Percentiles rank a stretch among this genome's conserved stretches.
These are phyloP conservation scores for Papilio dardanus DNA, from an alignment of 1,140 invertebrate genomes.

Conservation along the genomic window DNA sequence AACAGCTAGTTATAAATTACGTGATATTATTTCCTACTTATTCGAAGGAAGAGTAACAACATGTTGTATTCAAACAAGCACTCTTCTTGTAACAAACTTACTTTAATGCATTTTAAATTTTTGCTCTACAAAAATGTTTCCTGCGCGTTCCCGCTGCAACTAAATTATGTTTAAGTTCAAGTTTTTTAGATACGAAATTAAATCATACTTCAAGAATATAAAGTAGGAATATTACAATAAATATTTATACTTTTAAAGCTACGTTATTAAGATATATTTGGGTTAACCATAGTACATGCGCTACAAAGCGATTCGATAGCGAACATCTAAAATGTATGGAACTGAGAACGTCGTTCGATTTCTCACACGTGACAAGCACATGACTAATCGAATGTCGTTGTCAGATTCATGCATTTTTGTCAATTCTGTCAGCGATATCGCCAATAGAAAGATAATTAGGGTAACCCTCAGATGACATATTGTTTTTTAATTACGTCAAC, in stretches of 20 bases:
- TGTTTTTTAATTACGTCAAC: too few relatives aligned
- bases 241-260: neutral
- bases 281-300: too few relatives aligned
- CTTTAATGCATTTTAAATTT: slow-evolving; percentile 28
- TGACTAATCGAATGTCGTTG: too few relatives aligned
- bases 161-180: slow-evolving; percentile 16
- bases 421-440: too few relatives aligned
- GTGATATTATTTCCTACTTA: neutral
- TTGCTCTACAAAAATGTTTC: neutral
- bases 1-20: neutral
- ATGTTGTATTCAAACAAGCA: slow-evolving; percentile 4
- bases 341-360: too few relatives aligned
- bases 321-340: too few relatives aligned
- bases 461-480: too few relatives aligned
- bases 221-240: neutral
- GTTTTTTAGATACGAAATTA: slow-evolving; percentile 3
- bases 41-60: neutral
- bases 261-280: too few relatives aligned
- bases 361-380: too few relatives aligned
- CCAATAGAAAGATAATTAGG: too few relatives aligned
- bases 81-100: slow-evolving; percentile 18
- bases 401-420: too few relatives aligned
- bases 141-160: slow-evolving; percentile 3
- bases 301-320: too few relatives aligned
- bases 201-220: neutral